Conservation (phyloP, 1,140 invertebrate genomes). For the Cataglyphis hispanica region DNA sequence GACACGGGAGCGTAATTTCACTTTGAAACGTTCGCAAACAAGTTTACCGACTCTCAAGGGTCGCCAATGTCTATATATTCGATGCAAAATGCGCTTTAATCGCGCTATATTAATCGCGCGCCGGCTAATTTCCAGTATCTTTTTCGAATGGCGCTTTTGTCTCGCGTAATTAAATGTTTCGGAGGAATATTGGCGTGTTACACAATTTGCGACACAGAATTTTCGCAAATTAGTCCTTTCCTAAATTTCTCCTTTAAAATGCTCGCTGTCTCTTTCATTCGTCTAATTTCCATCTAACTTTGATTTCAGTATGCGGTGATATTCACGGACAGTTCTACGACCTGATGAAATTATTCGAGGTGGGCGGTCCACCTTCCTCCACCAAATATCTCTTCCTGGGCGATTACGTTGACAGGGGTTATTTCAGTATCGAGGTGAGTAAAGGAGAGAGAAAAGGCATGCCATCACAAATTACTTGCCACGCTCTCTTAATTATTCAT, state of each 20-base stretch:
- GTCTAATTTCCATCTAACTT: slow-evolving; percentile 67
- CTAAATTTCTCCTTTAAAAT: background rate
- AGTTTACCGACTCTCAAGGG: slow-evolving; percentile 62
- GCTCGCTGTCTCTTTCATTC: no score
- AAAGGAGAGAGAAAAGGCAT: background rate
- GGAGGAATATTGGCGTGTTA: slow-evolving; percentile 9
- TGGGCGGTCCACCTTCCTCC: slow-evolving; percentile 98
- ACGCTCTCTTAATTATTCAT: slow-evolving; percentile 6
- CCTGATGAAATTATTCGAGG: slow-evolving; percentile 99
- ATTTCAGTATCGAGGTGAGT: slow-evolving; percentile 99
- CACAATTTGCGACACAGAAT: background rate
- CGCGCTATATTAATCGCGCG: slow-evolving; percentile 60
- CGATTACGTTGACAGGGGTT: slow-evolving; percentile 99
- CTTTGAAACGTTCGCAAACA: slow-evolving; percentile 68
- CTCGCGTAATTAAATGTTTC: background rate
- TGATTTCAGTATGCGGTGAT: slow-evolving; percentile 97
- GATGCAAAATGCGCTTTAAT: slow-evolving; percentile 56
- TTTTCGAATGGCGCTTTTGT: slow-evolving; percentile 33
- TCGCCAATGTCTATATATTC: slow-evolving; percentile 49
- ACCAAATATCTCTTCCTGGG: slow-evolving; percentile 99
- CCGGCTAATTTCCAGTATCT: slow-evolving; percentile 34
- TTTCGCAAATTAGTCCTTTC: slow-evolving; percentile 15
- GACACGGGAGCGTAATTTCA: slow-evolving; percentile 60
- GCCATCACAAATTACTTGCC: background rate
- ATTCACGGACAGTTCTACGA: slow-evolving; percentile 99